Base-by-base conservation (phyloP, 2,888 invertebrate genomes). In the Argyra leucocephala region DNA sequence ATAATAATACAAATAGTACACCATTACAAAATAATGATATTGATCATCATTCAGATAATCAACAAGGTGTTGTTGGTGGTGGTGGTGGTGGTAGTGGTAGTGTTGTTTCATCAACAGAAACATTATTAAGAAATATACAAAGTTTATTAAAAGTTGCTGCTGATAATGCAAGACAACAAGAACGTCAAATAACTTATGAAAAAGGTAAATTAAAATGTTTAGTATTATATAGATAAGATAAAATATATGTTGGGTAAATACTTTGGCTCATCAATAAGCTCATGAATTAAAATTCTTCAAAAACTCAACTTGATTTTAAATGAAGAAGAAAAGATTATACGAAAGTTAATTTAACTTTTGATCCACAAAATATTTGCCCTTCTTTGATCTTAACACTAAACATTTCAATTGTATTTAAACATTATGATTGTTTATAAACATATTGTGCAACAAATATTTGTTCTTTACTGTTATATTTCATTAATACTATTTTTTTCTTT, bases 61-160 rank as follows among this genome's bases (percentile, higher is more conserved):
- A 84, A 63, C 82, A 84, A 64, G 82, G 83, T 76, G 83, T 86
- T 73, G n/a, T n/a, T n/a, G n/a, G n/a, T n/a, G n/a, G n/a, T n/a
- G n/a, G n/a, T n/a, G n/a, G n/a, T n/a, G n/a, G n/a, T n/a, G n/a
- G n/a, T n/a, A n/a, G n/a, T n/a, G n/a, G n/a, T n/a, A n/a, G n/a
- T n/a, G n/a, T n/a, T n/a, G n/a, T n/a, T n/a, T 91, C 91, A 70
- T 94, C 94, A 74, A 94, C 96, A 67, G 96, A 96, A 82, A 95
- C 94, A 67, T 84, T 96, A 71, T 86, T 96, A 71, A 85, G 96
- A 76, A 96, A 96, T 81, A 96, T 97, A 76, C 96, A 96, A 81
- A 95, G 96, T 64, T 85, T 96, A 70, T 86, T 96, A 69, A 96
- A 96, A 81, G 95, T 96, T 68, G 96, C 96, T n/a, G 95, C 95